Conservation (phyloP, 2,113 vertebrate species). For the Micronycteris hirsuta region DNA sequence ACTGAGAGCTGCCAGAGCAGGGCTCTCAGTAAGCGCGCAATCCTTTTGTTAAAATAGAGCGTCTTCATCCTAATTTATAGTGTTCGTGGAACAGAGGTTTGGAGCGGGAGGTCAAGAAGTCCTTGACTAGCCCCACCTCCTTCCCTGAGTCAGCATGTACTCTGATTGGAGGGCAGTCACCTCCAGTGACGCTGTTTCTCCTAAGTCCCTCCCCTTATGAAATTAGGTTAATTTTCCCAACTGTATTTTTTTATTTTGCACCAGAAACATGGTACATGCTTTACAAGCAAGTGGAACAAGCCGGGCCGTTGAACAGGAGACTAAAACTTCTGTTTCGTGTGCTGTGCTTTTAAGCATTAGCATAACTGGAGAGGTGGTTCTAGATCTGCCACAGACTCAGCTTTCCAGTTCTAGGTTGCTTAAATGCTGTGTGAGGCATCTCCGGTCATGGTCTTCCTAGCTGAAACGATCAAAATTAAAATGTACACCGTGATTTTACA, state of each 20-base stretch:
- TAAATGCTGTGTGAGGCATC: not conserved
- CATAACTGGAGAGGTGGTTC: not conserved
- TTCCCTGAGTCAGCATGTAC: not conserved
- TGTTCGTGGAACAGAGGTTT: not conserved
- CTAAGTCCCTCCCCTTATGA: not conserved
- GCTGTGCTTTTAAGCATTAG: not conserved
- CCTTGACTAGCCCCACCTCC: not conserved
- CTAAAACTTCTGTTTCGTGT: not conserved
- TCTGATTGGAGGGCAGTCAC: not conserved
- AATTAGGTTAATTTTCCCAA: not conserved
- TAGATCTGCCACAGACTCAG: not conserved
- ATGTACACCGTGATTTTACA: not conserved
- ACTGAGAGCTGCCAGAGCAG: not conserved
- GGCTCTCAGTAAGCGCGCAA: not conserved
- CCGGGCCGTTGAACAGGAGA: not conserved
- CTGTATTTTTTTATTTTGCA: not conserved
- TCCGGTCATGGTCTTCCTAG: not conserved
- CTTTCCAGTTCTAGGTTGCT: not conserved
- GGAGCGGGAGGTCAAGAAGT: not conserved
- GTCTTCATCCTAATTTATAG: fast-evolving
- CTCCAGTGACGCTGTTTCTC: not conserved
- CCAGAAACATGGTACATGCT: not conserved
- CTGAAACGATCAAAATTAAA: not conserved
- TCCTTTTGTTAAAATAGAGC: not conserved
- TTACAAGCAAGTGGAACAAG: not conserved